Conservation (phyloP, 2,113 vertebrate species). For the Xiphophorus hellerii region DNA sequence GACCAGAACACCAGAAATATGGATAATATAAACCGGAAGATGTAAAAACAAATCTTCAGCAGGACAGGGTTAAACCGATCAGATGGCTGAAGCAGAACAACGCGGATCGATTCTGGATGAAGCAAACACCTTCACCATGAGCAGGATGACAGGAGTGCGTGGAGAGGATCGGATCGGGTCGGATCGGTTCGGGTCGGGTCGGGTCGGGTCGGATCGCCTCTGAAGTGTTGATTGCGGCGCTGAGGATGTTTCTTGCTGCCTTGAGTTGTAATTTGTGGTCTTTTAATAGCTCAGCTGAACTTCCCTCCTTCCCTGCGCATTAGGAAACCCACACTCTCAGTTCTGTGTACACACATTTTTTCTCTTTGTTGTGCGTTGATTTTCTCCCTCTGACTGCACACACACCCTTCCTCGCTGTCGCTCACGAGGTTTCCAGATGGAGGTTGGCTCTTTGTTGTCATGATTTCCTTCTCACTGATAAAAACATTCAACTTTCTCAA, state of each 20-base stretch:
- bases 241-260: constrained; percentile 39
- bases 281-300: constrained; percentile 65
- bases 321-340: constrained; percentile 44
- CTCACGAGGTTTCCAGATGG: constrained; percentile 22
- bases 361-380: constrained; percentile 39
- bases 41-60: too few species aligned
- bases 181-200: too few species aligned
- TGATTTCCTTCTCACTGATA: background rate
- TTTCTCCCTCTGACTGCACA: constrained; percentile 4
- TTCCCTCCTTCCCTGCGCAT: constrained; percentile 55
- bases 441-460: background rate
- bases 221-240: constrained; percentile 6
- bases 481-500: too few species aligned
- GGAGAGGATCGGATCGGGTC: too few species aligned
- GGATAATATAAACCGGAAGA: too few species aligned
- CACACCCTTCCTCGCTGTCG: constrained; percentile 9
- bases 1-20: too few species aligned
- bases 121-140: too few species aligned
- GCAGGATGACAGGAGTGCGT: too few species aligned
- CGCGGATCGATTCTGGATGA: too few species aligned
- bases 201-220: background rate
- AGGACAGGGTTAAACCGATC: too few species aligned
- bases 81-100: too few species aligned
- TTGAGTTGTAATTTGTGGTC: constrained; percentile 62
- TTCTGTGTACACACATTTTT: constrained; percentile 7